Evolutionary conservation across 2,113 vertebrate genomes (phyloP).

Genomic region (Morone saxatilis): DNA sequence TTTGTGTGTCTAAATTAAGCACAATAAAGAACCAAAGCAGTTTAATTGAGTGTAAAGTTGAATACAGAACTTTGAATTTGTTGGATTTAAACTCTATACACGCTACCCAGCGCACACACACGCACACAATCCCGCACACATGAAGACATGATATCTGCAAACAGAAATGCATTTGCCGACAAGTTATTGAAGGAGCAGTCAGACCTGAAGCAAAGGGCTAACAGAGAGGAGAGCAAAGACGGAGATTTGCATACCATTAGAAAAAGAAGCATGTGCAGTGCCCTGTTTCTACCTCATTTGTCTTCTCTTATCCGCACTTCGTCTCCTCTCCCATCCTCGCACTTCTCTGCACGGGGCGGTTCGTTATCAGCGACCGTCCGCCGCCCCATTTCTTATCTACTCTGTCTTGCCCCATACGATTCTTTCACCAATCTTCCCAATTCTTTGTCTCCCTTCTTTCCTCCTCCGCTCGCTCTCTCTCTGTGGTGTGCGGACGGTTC

Average conservation of each 20-base stretch:
- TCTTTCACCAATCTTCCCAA: conserved; percentile 51
- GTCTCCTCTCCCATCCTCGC: too few species aligned
- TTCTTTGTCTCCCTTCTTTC: conserved; percentile 34
- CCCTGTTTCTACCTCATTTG: conserved; percentile 52
- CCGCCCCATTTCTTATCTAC: conserved; percentile 27
- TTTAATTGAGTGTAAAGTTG: conserved; percentile 9
- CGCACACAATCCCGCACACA: conserved; percentile 7
- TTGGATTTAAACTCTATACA: conserved; percentile 6
- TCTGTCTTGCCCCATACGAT: conserved; percentile 50
- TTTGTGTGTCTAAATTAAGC: neutral
- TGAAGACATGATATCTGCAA: conserved; percentile 13
- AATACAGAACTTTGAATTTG: neutral
- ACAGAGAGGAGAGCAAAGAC: conserved; percentile 20
- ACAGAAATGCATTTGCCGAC: conserved; percentile 16
- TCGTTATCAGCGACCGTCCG: too few species aligned
- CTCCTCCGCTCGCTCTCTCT: conserved; percentile 18
- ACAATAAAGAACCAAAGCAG: neutral
- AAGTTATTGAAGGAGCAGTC: conserved; percentile 25
- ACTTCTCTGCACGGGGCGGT: too few species aligned
- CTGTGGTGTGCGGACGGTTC: conserved; percentile 37
- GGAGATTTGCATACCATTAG: conserved; percentile 62
- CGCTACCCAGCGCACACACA: neutral
- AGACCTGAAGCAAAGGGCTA: conserved; percentile 25
- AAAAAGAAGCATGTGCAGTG: conserved; percentile 33
- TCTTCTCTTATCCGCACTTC: too few species aligned